Base-by-base conservation (phyloP, 2,797 vertebrate genomes). In the Fratercula arctica region DNA sequence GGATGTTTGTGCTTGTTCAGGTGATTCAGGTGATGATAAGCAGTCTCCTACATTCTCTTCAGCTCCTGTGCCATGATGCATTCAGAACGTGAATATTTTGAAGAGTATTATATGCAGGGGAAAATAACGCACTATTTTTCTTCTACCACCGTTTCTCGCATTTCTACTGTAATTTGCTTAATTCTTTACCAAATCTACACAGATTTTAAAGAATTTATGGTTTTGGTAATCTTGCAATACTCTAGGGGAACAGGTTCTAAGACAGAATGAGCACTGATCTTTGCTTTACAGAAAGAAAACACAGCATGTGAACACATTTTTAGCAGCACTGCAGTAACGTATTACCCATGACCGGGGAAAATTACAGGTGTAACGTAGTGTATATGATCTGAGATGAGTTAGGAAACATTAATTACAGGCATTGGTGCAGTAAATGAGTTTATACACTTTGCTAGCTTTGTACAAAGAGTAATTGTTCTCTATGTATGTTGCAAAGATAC, bases 361-460 rank as follows among this genome's bases (percentile, higher is more conserved):
- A 96, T 95, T 97, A 94, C 77, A 97, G 54, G 85, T 96, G 66
- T 93, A 85, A 89, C 87, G 14, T 80, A 67, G 53, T 92, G 75
- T 75, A 51, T 45, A 83, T 78, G 85, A 95, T 93, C 75, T 80
- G 64, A 95, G 95, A 94, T 89, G 86, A 91, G 74, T 85, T 85
- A 86, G 85, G 73, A 97, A 97, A 74, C 85, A 96, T 96, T 96
- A 96, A 96, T 97, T 97, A 96, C 70, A 95, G 69, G 35, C 94
- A 95, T 54, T 74, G 85, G 66, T 93, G 93, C 91, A 96, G 60
- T 92, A 97, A 97, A 97, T 97, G 96, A 96, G 79, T 95, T 97
- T 95, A 95, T 78, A 96, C 41, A 95, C 91, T 57, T 97, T 95
- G 86, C 82, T 96, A 67, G 88, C 64, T 97, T 94, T 89, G 84